A percentile compares a stretch with the other conserved stretches of the same genome.
These are phyloP conservation scores for Picus viridis DNA, from an alignment of 2,797 vertebrate genomes.

Conservation along the genomic window DNA sequence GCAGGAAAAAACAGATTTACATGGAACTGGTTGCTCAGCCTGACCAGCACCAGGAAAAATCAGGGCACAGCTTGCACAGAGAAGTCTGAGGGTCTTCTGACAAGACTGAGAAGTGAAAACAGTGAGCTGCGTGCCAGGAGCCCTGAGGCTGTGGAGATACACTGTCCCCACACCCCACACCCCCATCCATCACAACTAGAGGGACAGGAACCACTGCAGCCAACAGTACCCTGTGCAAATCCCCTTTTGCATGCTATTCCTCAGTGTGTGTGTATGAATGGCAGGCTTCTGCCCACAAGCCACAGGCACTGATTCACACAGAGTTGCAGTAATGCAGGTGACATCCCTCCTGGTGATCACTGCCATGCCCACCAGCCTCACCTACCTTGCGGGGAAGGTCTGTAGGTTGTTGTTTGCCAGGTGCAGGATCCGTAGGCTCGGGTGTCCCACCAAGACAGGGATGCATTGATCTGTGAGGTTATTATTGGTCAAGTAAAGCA, in stretches of 20 bases:
- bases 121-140: neutral
- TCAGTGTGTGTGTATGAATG: neutral
- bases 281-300: neutral
- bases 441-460: constrained; percentile 88
- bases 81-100: neutral
- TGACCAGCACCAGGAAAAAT: neutral
- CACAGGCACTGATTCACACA: accelerated
- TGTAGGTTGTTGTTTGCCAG: constrained; percentile 93
- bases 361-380: neutral
- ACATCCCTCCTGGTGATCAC: neutral
- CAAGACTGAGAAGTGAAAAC: neutral
- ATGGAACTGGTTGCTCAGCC: neutral
- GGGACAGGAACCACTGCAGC: neutral
- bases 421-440: constrained; percentile 89
- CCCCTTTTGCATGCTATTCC: neutral
- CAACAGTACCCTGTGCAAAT: neutral
- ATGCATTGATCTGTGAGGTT: constrained; percentile 92
- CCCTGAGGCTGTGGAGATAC: neutral
- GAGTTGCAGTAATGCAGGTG: neutral
- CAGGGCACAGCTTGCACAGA: neutral
- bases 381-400: constrained; percentile 95
- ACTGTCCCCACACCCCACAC: neutral
- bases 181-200: neutral
- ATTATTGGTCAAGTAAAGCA: constrained; percentile 92
- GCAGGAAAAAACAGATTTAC: neutral